These are phyloP conservation scores for Drosophila cracens DNA, from an alignment of 2,888 invertebrate genomes.

Conservation along the genomic window DNA sequence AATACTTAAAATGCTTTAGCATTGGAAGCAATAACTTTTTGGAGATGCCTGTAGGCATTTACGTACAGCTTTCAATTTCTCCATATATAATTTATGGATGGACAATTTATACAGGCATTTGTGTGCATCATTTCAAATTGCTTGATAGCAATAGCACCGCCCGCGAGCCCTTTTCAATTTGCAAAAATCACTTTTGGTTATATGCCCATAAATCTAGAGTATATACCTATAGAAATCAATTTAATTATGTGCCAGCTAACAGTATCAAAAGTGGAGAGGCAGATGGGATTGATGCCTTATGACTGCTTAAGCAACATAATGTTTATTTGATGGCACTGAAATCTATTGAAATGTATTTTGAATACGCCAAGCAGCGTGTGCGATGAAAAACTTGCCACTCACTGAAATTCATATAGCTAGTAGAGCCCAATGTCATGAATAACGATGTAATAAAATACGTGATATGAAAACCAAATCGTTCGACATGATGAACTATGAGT, in stretches of 20 bases:
- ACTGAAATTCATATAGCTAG: conserved; percentile 50
- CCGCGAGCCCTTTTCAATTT: conserved; percentile 63
- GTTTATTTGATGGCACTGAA: conserved; percentile 69
- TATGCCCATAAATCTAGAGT: conserved; percentile 58
- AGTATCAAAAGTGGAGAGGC: not conserved
- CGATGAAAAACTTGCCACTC: conserved; percentile 54
- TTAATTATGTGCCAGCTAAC: conserved; percentile 61
- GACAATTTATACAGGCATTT: conserved; percentile 67
- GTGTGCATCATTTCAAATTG: conserved; percentile 62
- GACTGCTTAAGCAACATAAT: conserved; percentile 68
- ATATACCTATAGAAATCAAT: conserved; percentile 61
- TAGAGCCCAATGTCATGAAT: conserved; percentile 69
- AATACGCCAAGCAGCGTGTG: conserved; percentile 52
- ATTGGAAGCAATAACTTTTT: conserved; percentile 36
- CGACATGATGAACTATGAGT: conserved; percentile 71
- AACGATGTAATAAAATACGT: conserved; percentile 81
- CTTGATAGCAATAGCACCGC: conserved; percentile 14
- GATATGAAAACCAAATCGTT: conserved; percentile 69
- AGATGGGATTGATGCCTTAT: conserved; percentile 18
- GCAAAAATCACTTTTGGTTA: conserved; percentile 51
- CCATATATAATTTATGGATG: conserved; percentile 64
- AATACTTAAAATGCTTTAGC: conserved; percentile 59
- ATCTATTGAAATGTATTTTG: conserved; percentile 79
- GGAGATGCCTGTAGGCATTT: conserved; percentile 5
- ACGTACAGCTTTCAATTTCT: conserved; percentile 36